Evolutionary conservation across 1,140 invertebrate species (phyloP).

Genomic region (Drosophila sp.): DNA sequence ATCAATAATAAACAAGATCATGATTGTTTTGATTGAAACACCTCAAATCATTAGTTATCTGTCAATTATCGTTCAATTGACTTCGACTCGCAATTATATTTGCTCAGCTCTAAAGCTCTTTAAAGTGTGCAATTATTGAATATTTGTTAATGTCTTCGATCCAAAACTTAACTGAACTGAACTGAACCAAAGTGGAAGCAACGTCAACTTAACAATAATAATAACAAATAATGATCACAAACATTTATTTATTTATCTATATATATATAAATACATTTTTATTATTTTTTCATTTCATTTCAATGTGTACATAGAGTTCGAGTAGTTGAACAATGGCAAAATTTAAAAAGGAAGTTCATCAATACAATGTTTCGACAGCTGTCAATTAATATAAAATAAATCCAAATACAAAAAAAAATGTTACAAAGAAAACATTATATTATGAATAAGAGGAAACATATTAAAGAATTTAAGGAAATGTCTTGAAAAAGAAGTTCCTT

Average conservation of each 20-base stretch:
- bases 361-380: conserved; percentile 10
- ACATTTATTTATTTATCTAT: conserved; percentile 11
- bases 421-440: no score
- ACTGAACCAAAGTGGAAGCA: conserved; percentile 29
- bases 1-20: conserved; percentile 6
- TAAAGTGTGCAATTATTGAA: conserved; percentile 75
- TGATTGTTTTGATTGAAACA: conserved; percentile 8
- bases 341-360: conserved; percentile 23
- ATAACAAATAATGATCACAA: conserved; percentile 18
- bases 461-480: not conserved
- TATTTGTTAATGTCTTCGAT: conserved; percentile 56
- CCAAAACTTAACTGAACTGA: conserved; percentile 5
- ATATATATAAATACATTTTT: not conserved
- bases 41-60: conserved; percentile 26
- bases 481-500: not conserved
- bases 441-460: no score
- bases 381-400: conserved; percentile 10
- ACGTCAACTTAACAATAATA: conserved; percentile 21
- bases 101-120: conserved; percentile 58
- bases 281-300: not conserved
- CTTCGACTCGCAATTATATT: conserved; percentile 24
- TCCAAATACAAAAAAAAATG: not conserved
- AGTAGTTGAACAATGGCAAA: conserved; percentile 1
- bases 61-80: conserved; percentile 39
- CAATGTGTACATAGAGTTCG: conserved; percentile 1